Base-by-base conservation (phyloP, 1,140 invertebrate species). In the Cotesia typhae region DNA sequence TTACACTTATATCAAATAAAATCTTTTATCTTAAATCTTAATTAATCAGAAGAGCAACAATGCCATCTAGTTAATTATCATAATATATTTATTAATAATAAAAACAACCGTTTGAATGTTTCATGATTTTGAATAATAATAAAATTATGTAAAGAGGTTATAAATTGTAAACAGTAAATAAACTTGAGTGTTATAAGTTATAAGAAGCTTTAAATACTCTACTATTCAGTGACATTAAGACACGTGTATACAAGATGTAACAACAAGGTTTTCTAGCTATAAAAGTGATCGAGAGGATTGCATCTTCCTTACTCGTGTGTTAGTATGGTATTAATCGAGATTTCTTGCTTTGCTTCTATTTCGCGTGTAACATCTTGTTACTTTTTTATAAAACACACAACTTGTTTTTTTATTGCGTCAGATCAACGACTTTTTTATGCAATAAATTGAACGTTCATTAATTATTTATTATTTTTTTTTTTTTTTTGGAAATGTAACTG, bases 331-430 rank as follows among this genome's bases (percentile, higher is more conserved):
- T 70, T 59, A 61, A 70, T 70, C 68, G 68, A 55, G 14, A 28
- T 59, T 70, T 70, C 55, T 70, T 70, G 59, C 57, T 38, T 70
- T 70, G 59, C 57, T 38, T 51, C 68, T 70, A 70, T 70, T 70
- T 70, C 60, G 68, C 68, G 59, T 20, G 17, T 38, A 59, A 59
- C 57, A 59, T 17, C 57, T 9, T 59, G 57, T 59, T 20, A 28
- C 17, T 9, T 28, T 59, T 17, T 20, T 47, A 47, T 47, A 47
- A 10, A 9, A 6, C 6, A 47, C 10, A 47, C 41, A 47, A 47
- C 41, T 47, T 47, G 0, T 47, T 47, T 47, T 41, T 41, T 7
- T 5, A 10, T 41, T 41, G 0, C 41, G 28, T 28, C 28, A 28
- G 28, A 28, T 28, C 28, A 28, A 28, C 28, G 1, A 28, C 28